phyloP scores from a whole-genome alignment of 2,888 invertebrate species.

The Lochmaea capreae region DNA sequence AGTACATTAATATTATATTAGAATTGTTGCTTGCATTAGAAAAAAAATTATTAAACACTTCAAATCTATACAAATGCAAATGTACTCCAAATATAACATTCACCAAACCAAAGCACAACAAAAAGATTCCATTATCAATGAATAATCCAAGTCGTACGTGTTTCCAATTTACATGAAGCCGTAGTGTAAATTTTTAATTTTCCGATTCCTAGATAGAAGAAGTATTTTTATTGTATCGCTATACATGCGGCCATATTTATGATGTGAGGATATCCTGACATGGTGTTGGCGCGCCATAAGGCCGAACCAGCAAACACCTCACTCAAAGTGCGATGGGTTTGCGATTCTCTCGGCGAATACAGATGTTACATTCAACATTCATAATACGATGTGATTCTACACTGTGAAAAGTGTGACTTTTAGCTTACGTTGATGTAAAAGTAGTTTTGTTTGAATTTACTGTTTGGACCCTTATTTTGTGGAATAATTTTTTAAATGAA shows the following conservation, averaged over 20 bases:
- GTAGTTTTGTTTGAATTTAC: too few species aligned
- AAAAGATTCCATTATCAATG: conserved; percentile 41
- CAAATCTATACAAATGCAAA: too few species aligned
- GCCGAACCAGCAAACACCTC: conserved; percentile 49
- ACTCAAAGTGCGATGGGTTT: conserved; percentile 56
- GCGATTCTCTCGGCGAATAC: conserved; percentile 59
- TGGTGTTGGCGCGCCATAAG: conserved; percentile 34
- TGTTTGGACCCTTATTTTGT: too few species aligned
- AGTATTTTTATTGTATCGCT: conserved; percentile 57
- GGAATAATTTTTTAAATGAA: too few species aligned
- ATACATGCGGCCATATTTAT: conserved; percentile 53
- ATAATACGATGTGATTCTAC: conserved; percentile 58
- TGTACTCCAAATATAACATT: background rate
- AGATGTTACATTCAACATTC: conserved; percentile 65
- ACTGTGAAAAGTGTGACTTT: conserved; percentile 16
- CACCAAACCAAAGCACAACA: conserved; percentile 27
- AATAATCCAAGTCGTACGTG: conserved; percentile 45
- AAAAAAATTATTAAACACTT: too few species aligned
- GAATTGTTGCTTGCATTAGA: too few species aligned
- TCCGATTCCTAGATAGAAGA: conserved; percentile 50
- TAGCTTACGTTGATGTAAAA: conserved; percentile 3
- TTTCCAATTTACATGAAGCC: conserved; percentile 40
- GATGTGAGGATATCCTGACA: conserved; percentile 52
- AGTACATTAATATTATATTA: too few species aligned
- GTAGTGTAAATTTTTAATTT: conserved; percentile 59